Evolutionary conservation across 92 coral and sea anemone genomes (phyloP).

Genomic region (Phenganax marumi): DNA sequence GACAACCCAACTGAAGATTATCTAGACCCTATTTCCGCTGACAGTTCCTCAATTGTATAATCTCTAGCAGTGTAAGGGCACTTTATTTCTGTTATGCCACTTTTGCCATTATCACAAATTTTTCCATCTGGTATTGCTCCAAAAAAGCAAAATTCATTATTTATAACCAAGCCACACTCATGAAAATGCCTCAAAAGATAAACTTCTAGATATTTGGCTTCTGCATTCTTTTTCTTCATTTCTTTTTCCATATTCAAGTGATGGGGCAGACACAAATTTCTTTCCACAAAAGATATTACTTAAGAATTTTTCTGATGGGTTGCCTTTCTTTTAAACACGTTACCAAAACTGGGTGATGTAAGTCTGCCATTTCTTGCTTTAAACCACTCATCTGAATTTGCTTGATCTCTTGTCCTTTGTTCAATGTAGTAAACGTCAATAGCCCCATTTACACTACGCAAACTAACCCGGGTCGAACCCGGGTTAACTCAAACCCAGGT

Average conservation of each 20-base stretch:
- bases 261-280: conserved; percentile 39
- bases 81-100: conserved; percentile 51
- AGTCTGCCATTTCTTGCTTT: conserved; percentile 48
- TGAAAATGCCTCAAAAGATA: conserved; percentile 43
- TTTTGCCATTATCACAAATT: conserved; percentile 48
- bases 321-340: conserved; percentile 46
- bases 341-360: conserved; percentile 53
- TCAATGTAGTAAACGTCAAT: conserved; percentile 32
- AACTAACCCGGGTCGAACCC: no score
- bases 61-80: conserved; percentile 57
- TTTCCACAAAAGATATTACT: conserved; percentile 41
- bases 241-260: conserved; percentile 53
- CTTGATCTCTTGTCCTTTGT: conserved; percentile 46
- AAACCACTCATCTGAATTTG: conserved; percentile 49
- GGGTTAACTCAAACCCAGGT: no score
- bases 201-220: conserved; percentile 38
- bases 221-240: conserved; percentile 51
- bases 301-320: conserved; percentile 46
- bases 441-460: no score
- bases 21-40: conserved; percentile 46
- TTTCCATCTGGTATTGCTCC: no score
- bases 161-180: no score
- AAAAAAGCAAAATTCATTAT: no score
- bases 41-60: conserved; percentile 39
- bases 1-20: conserved; percentile 41